Evolutionary conservation across 2,888 invertebrate genomes (phyloP).

Genomic region (Macaria notata): DNA sequence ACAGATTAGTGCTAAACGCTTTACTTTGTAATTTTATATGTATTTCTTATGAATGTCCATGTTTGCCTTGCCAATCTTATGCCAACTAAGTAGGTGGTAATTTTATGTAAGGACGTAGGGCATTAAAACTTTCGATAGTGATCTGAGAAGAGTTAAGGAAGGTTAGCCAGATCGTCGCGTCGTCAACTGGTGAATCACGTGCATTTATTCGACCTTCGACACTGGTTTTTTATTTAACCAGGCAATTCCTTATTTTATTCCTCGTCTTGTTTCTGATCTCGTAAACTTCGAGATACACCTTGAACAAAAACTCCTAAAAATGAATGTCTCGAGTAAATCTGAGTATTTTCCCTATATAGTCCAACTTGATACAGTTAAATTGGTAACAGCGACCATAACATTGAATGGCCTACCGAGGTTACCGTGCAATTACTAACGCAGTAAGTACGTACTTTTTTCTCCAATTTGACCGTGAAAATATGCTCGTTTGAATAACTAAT

Average conservation of each 20-base stretch:
- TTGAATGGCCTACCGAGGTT: conserved; percentile 34
- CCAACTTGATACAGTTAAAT: conserved; percentile 2
- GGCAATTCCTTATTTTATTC: conserved; percentile 13
- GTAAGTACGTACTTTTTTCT: conserved; percentile 30
- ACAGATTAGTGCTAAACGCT: conserved; percentile 8
- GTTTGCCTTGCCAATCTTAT: conserved; percentile 4
- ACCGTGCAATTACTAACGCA: conserved; percentile 40
- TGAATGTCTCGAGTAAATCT: conserved; percentile 12
- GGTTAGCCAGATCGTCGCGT: conserved; percentile 26
- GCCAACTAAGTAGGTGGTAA: background rate
- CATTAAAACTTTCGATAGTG: conserved; percentile 3
- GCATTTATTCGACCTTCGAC: conserved; percentile 36
- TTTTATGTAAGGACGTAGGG: background rate
- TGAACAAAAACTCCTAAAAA: conserved; percentile 11
- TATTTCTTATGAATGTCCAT: background rate
- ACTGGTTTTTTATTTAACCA: conserved; percentile 18
- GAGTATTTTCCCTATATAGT: conserved; percentile 6
- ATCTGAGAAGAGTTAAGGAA: conserved; percentile 21
- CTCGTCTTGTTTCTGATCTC: background rate
- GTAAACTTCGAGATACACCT: conserved; percentile 13
- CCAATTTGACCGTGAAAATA: conserved; percentile 41
- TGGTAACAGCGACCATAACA: conserved; percentile 14
- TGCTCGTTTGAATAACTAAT: conserved; percentile 30
- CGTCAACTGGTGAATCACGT: conserved; percentile 41
- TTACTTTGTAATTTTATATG: background rate